phyloP scores from a whole-genome alignment of 1,140 invertebrate species.

The Drosophila burlai region DNA sequence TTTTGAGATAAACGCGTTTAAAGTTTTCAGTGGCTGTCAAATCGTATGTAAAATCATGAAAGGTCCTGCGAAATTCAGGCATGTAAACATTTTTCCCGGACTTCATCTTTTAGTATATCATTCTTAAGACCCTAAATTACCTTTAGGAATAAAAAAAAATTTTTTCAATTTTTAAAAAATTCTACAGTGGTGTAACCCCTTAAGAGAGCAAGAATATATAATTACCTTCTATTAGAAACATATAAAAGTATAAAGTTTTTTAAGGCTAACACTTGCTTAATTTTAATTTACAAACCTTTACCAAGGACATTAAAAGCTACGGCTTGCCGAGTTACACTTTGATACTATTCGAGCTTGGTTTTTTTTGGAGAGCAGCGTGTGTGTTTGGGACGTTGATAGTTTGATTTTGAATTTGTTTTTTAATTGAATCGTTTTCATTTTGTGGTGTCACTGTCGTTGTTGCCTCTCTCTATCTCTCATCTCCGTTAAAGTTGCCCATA shows the following conservation, averaged over 20 bases:
- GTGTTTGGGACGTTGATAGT: slow-evolving; percentile 26
- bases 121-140: no score
- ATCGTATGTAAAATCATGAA: no score
- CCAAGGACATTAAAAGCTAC: neutral
- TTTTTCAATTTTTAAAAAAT: no score
- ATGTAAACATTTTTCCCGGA: no score
- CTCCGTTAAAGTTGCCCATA: slow-evolving; percentile 77
- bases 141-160: no score
- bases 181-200: no score
- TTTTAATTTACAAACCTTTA: slow-evolving; percentile 7
- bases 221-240: neutral
- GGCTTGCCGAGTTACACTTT: slow-evolving; percentile 14
- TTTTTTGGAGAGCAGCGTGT: slow-evolving; percentile 3
- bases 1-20: no score
- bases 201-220: no score
- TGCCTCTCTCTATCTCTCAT: slow-evolving; percentile 60
- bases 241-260: neutral
- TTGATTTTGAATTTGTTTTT: slow-evolving; percentile 58
- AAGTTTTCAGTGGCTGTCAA: no score
- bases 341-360: slow-evolving; percentile 30
- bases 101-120: no score
- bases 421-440: slow-evolving; percentile 76
- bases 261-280: neutral
- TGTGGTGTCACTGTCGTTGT: slow-evolving; percentile 61
- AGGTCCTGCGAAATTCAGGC: no score